Evolutionary conservation across 2,113 vertebrate genomes (phyloP).

Genomic region (Eleginops maclovinus): DNA sequence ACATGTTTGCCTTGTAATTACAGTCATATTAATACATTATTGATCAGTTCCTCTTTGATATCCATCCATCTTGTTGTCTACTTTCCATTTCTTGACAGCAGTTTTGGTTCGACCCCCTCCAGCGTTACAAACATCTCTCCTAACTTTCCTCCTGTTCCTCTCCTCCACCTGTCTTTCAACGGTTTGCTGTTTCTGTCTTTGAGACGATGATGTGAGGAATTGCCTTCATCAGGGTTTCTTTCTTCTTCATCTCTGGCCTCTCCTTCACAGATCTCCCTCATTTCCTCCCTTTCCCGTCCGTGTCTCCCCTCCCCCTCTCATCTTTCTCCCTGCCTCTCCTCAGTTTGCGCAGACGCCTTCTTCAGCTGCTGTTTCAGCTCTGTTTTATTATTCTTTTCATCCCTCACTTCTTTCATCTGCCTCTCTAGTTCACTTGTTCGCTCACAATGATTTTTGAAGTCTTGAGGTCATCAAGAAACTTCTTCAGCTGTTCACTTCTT

Average conservation of each 20-base stretch:
- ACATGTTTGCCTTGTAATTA: conserved; percentile 11
- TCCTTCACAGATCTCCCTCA: conserved; percentile 43
- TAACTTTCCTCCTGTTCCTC: conserved; percentile 18
- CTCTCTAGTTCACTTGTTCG: conserved; percentile 57
- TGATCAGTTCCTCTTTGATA: conserved; percentile 9
- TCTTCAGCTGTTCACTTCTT: conserved; percentile 38
- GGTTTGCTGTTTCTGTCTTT: conserved; percentile 23
- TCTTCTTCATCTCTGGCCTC: conserved; percentile 50
- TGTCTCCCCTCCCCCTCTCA: conserved; percentile 12
- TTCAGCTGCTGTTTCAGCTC: conserved; percentile 49
- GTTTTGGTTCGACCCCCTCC: conserved; percentile 25
- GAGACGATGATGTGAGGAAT: conserved; percentile 30
- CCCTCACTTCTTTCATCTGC: conserved; percentile 69
- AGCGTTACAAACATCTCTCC: conserved; percentile 7
- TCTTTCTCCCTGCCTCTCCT: conserved; percentile 38
- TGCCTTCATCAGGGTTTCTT: conserved; percentile 39
- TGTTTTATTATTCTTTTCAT: conserved; percentile 74
- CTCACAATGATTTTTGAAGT: conserved; percentile 57
- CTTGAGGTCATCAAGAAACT: conserved; percentile 69
- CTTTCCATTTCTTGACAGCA: conserved; percentile 44
- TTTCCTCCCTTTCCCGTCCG: conserved; percentile 31
- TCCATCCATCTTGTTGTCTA: not conserved
- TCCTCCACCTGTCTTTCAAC: conserved; percentile 45
- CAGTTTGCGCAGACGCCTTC: conserved; percentile 35
- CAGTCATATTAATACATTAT: conserved; percentile 20